Evolutionary conservation across 2,113 vertebrate species (phyloP), one percentile per base, ranked within the genome.

Genomic region (Mustelus asterias): DNA sequence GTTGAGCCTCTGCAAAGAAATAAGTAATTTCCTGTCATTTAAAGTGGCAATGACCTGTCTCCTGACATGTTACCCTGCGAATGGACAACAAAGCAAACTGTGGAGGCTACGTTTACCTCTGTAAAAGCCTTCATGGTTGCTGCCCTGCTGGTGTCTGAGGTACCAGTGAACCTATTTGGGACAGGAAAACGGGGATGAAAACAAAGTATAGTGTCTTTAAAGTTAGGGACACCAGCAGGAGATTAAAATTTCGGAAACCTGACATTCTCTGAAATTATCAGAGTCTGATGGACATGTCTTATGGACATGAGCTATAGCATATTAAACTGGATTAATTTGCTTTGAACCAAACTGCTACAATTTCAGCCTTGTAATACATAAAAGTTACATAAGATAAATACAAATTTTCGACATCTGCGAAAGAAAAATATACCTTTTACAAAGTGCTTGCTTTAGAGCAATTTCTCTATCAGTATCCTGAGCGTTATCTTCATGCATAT

Each of bases 371-470:
- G 94, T 95, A 95, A 72, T 48, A 95, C 29, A 95, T 54, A 26
- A n/a, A 41, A 44, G 94, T 72, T 95, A 95, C 41, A 72, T 72
- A 33, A 76, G 26, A 72, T 95, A 95, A 94, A 95, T 95, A 95
- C 41, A 72, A 24, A 76, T 95, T 72, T 95, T 72, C 54, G 72
- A 44, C 67, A 95, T 33, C 24, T 54, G 44, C 67, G 54, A 76
- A 95, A 95, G 94, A 95, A 95, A 95, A 72, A 95, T 76, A 70
- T 48, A 95, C 37, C 37, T 94, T 94, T 95, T 95, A 95, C 94
- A 54, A 95, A 95, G 41, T 95, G 69, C 67, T 95, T 95, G 94
- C 41, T 54, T 90, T 63, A 90, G 54, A 90, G 88, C 54, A 60
- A 63, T 60, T 95, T 72, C 41, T 92, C 60, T 72, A 72, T 54